Evolutionary conservation across 2,888 invertebrate species (phyloP).

Genomic region (Sinelater perroti): DNA sequence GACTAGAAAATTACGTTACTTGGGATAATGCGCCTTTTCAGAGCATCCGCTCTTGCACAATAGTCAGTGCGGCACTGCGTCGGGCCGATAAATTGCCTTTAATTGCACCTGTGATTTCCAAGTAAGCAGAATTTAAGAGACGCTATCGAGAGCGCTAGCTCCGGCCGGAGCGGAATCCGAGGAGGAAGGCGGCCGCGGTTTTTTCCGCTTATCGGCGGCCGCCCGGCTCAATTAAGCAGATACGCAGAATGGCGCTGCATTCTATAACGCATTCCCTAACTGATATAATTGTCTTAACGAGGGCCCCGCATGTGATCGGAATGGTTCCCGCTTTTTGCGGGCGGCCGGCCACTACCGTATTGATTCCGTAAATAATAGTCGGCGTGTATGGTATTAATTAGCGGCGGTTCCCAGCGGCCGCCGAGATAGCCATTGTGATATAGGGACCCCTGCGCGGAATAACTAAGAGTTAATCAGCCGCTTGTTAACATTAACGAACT

Average conservation of each 20-base stretch:
- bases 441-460: constrained; percentile 44
- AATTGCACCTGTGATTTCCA: no score
- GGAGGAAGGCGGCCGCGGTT: constrained; percentile 2
- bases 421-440: constrained; percentile 44
- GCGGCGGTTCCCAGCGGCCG: constrained; percentile 43
- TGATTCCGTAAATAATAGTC: constrained; percentile 43
- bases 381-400: constrained; percentile 44
- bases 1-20: no score
- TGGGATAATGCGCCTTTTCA: no score
- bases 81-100: no score
- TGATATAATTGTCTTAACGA: constrained; percentile 28
- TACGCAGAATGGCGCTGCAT: constrained; percentile 19
- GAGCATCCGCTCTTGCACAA: no score
- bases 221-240: constrained; percentile 26
- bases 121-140: no score
- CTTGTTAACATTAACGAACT: constrained; percentile 60
- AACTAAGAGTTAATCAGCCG: constrained; percentile 57
- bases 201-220: constrained; percentile 1
- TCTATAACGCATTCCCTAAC: constrained; percentile 25
- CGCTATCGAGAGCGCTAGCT: no score
- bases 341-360: constrained; percentile 40
- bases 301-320: constrained; percentile 30
- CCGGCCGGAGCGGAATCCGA: no score
- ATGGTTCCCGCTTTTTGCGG: constrained; percentile 32
- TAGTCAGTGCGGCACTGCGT: no score